Percentiles rank a stretch among this genome's conserved stretches.
Conservation (phyloP, 1,140 invertebrate species). For the Eubasilissa regina region DNA sequence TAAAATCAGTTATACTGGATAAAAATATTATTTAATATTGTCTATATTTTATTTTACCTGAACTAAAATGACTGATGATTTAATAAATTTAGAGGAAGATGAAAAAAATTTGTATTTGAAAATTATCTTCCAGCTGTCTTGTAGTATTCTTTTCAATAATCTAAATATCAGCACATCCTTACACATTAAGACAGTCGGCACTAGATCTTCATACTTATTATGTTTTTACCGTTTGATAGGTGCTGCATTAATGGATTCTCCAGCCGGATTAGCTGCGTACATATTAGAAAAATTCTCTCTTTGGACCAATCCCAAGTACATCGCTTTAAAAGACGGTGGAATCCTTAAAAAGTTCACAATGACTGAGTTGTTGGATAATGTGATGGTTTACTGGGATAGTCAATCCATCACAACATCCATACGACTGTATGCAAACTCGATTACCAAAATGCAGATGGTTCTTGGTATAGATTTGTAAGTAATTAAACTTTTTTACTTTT, state of each 20-base stretch:
- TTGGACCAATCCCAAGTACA: slow-evolving; percentile 73
- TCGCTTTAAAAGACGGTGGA: slow-evolving; percentile 72
- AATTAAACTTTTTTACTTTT: not conserved
- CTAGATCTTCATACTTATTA: too few species aligned
- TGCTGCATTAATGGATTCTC: slow-evolving; percentile 75
- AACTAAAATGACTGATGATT: too few species aligned
- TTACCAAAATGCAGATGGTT: slow-evolving; percentile 63
- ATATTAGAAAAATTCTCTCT: slow-evolving; percentile 83
- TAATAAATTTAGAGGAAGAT: too few species aligned
- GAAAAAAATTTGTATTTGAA: too few species aligned
- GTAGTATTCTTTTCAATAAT: too few species aligned
- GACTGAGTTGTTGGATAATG: slow-evolving; percentile 80
- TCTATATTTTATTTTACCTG: too few species aligned
- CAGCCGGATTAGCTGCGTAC: slow-evolving; percentile 81
- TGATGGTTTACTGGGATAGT: slow-evolving; percentile 86
- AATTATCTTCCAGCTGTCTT: too few species aligned
- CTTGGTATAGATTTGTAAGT: slow-evolving; percentile 62
- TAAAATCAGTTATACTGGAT: too few species aligned
- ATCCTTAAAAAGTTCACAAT: slow-evolving; percentile 73
- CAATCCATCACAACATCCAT: slow-evolving; percentile 78
- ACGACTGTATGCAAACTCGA: slow-evolving; percentile 77
- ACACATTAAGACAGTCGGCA: too few species aligned
- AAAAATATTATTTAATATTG: too few species aligned
- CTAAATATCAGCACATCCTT: too few species aligned
- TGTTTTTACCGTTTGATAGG: slow-evolving; percentile 65